Conservation (phyloP, 1,140 invertebrate species). For the Cydia strobilella region DNA sequence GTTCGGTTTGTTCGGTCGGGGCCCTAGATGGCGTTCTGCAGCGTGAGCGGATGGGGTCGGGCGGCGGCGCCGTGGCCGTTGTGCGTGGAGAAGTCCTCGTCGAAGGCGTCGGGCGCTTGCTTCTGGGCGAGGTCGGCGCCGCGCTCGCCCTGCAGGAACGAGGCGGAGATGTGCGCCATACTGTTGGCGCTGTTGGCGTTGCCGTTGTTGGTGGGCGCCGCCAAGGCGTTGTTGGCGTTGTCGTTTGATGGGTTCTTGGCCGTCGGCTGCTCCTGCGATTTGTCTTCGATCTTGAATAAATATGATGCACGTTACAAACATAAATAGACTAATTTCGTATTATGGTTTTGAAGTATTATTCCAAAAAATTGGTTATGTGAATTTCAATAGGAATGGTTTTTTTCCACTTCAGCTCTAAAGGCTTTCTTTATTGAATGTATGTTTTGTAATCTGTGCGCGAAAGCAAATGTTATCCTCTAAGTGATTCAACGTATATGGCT, state of each 20-base stretch:
- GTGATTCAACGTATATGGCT: too few relatives aligned
- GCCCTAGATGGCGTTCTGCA: constrained; percentile 70
- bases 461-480: too few relatives aligned
- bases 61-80: constrained; percentile 56
- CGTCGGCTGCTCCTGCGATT: constrained; percentile 55
- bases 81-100: constrained; percentile 69
- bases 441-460: too few relatives aligned
- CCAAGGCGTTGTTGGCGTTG: constrained; percentile 41
- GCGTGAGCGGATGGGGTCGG: constrained; percentile 61
- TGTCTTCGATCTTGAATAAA: constrained; percentile 61
- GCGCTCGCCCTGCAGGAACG: constrained; percentile 38
- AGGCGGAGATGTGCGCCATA: constrained; percentile 50
- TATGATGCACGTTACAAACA: background rate
- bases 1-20: background rate
- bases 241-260: constrained; percentile 49
- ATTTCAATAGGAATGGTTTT: too few relatives aligned
- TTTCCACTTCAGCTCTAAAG: too few relatives aligned
- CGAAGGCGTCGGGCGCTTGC: constrained; percentile 39
- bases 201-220: constrained; percentile 54
- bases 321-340: background rate
- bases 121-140: constrained; percentile 41
- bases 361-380: too few relatives aligned
- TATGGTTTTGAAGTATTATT: background rate
- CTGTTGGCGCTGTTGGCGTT: constrained; percentile 43
- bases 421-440: too few relatives aligned